Evolutionary conservation across 2,797 vertebrate species (phyloP), one percentile per base, ranked within the genome.

Genomic region (Phoebastria nigripes): DNA sequence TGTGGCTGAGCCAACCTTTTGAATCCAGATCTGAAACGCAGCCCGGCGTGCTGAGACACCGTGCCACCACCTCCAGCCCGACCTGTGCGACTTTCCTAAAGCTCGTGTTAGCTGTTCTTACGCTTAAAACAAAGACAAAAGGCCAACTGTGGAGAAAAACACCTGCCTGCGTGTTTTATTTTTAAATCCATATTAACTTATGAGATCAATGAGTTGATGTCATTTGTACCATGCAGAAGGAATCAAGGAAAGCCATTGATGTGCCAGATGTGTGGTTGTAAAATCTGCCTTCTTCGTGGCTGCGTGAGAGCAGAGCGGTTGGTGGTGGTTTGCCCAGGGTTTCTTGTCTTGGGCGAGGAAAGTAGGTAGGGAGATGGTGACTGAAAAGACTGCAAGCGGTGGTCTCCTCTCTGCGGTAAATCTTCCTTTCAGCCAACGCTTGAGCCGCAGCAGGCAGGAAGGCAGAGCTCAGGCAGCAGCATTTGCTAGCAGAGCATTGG

Each of bases 141-240:
- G 58, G 51, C 61, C 80, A 47, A 8, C 31, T 37, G 77, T 7
- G 4, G 49, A 56, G 88, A 39, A 54, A 24, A 92, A 66, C 93
- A 96, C 96, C 93, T 95, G 93, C 94, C 92, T 55, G 71, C 39
- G 5, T 81, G 85, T 82, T 96, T 84, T 95, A n/a, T 70, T 87
- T 80, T 96, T 90, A 95, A 73, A 90, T 47, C 79, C 86, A 0
- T 70, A 69, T 91, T 86, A 80, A 94, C 93, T 85, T 94, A 73
- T 51, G 81, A 97, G 97, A 97, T 97, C 90, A 97, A 92, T 93
- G 96, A 88, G 73, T 89, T 73, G 55, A 66, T 97, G 77, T 95
- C 90, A 66, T 88, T 96, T 93, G 84, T 90, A 55, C 65, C 91
- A 63, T 66, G 89, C 87, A 84, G 96, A 78, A 63, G 94, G 90